A percentile compares a stretch with the other conserved stretches of the same genome.
These are phyloP conservation scores for Euzophera pinguis DNA, from an alignment of 2,888 invertebrate species.

Conservation along the genomic window DNA sequence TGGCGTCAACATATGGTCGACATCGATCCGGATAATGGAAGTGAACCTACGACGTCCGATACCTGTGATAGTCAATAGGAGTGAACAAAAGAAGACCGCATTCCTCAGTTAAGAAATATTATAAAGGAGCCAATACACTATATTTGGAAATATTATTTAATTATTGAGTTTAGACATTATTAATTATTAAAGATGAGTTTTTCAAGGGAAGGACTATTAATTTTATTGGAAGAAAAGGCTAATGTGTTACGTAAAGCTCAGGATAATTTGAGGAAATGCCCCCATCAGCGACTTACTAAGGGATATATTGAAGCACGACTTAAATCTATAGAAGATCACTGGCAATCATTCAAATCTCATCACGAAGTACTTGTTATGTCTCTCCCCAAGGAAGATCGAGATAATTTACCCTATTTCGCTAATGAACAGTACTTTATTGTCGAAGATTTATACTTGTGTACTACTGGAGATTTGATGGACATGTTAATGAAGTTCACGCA, in stretches of 20 bases:
- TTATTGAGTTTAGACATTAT: background rate
- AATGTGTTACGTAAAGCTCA: constrained; percentile 19
- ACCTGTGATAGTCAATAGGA: background rate
- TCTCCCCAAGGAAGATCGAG: constrained; percentile 14
- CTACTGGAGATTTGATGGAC: constrained; percentile 14
- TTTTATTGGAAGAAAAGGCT: constrained; percentile 19
- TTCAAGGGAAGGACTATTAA: background rate
- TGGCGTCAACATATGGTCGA: background rate
- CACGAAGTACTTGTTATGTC: constrained; percentile 14
- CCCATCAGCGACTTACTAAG: constrained; percentile 21
- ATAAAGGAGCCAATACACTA: background rate
- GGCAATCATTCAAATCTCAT: constrained; percentile 19
- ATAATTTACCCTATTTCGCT: constrained; percentile 4
- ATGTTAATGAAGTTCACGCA: background rate
- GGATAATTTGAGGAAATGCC: constrained; percentile 24
- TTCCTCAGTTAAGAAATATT: background rate
- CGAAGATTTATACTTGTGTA: constrained; percentile 21
- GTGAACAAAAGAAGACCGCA: background rate
- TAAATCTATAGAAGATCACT: constrained; percentile 23
- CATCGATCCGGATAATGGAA: background rate
- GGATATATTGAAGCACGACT: constrained; percentile 24
- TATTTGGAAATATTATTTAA: background rate
- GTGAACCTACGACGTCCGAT: background rate
- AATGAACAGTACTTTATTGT: constrained; percentile 15
- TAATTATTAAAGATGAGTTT: background rate